Evolutionary conservation across 2,888 invertebrate species (phyloP), one percentile per base, ranked within the genome.

Genomic region (Caenorhabditis angaria): DNA sequence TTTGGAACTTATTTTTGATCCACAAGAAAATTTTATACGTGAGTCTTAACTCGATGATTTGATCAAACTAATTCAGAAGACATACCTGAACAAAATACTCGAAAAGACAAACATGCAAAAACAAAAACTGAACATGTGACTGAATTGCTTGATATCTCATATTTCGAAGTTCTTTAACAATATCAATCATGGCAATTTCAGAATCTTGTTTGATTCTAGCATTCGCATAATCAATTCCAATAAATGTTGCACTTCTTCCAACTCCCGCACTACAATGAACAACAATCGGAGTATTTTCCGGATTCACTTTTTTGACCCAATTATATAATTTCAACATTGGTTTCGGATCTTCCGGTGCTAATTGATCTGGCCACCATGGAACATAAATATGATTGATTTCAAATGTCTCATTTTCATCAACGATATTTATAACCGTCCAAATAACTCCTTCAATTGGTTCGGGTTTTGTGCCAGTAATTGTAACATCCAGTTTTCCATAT

Each of bases 201-300:
- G 65, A 62, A 54, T 76, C 65, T 27, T 78, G 66, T 55, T 61
- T 50, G 41, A 78, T 76, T 14, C 72, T 56, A 20, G 55, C 50
- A 4, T 56, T 78, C 1, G 75, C 72, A 56, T 78, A 78, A 61
- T 78, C 78, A 50, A 76, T 65, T 48, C 74, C 78, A 28, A 79
- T 76, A 61, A 79, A 82, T 4, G 82, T 82, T 20, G 79, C 78
- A 5, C 79, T 81, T 29, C 80, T 61, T 18, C 82, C 82, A 24
- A 82, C 81, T 47, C 82, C 80, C 14, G 82, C 82, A 54, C 80
- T 78, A 65, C 82, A 82, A 51, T 82, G 82, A 14, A 82, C 82
- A 53, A 77, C 60, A 27, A 81, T 76, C 22, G 80, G 74, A 1
- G 57, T 54, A 14, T 61, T 65, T 25, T 64, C 64, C 48, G 75